These are phyloP conservation scores for Drosophila seguyi DNA, from an alignment of 1,140 invertebrate species.

Conservation along the genomic window DNA sequence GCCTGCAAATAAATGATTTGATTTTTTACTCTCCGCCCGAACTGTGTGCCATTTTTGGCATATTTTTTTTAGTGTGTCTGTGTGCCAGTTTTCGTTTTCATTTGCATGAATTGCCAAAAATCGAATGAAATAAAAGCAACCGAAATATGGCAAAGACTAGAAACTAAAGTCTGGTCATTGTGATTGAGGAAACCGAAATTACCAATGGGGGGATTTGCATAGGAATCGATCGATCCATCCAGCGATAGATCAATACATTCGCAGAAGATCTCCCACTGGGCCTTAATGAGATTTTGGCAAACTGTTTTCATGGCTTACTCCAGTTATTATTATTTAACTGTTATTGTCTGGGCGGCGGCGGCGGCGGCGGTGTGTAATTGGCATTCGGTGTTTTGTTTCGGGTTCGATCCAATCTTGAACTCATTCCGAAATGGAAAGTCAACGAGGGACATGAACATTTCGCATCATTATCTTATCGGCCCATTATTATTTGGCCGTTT, in stretches of 20 bases:
- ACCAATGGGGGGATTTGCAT: slow-evolving; percentile 61
- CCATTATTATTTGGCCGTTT: slow-evolving; percentile 46
- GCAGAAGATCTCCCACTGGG: slow-evolving; percentile 62
- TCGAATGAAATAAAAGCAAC: not conserved
- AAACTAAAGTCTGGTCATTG: slow-evolving; percentile 41
- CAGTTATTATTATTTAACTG: slow-evolving; percentile 78
- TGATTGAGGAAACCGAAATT: slow-evolving; percentile 59
- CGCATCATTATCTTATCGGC: slow-evolving; percentile 68
- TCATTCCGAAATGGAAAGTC: slow-evolving; percentile 75
- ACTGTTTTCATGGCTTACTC: slow-evolving; percentile 69
- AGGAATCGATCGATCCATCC: slow-evolving; percentile 55
- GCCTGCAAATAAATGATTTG: slow-evolving; percentile 61
- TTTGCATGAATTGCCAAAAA: slow-evolving; percentile 75
- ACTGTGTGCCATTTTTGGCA: slow-evolving; percentile 50
- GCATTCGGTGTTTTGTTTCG: slow-evolving; percentile 53
- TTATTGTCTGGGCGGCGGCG: slow-evolving; percentile 47
- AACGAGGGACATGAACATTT: slow-evolving; percentile 51
- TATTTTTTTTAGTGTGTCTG: slow-evolving; percentile 18
- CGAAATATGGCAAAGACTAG: slow-evolving; percentile 37
- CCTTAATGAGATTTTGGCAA: slow-evolving; percentile 75
- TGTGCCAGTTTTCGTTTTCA: slow-evolving; percentile 78
- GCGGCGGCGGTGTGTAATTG: slow-evolving; percentile 57
- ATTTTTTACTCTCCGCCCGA: slow-evolving; percentile 45
- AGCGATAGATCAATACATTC: slow-evolving; percentile 5
- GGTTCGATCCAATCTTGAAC: slow-evolving; percentile 67